A percentile compares a stretch with the other conserved stretches of the same genome.
Evolutionary conservation across 1,140 invertebrate species (phyloP).

Genomic region (Cydia splendana): DNA sequence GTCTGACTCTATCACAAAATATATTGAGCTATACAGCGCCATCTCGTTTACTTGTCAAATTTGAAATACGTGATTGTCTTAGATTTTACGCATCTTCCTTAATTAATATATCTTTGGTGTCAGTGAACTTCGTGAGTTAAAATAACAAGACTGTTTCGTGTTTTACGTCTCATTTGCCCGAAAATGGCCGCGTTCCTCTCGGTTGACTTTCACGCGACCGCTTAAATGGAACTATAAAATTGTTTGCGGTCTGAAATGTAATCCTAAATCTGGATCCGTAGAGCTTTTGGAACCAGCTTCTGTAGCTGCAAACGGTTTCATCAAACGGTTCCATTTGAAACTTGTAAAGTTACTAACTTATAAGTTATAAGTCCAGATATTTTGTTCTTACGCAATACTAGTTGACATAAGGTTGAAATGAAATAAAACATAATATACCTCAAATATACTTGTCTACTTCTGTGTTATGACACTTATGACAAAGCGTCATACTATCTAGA

Average conservation of each 20-base stretch:
- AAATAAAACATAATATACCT: neutral
- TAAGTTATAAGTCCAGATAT: neutral
- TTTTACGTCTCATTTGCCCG: constrained; percentile 25
- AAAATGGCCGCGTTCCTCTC: neutral
- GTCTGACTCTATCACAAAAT: no score
- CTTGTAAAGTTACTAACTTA: neutral
- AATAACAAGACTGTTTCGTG: constrained; percentile 16
- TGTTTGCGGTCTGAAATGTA: constrained; percentile 2
- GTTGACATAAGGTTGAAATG: neutral
- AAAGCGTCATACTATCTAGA: no score
- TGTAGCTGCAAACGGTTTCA: neutral
- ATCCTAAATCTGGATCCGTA: neutral
- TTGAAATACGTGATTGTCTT: no score
- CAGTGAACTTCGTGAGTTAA: neutral
- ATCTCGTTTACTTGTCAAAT: no score
- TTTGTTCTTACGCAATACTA: neutral
- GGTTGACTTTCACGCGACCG: constrained; percentile 23
- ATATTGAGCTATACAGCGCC: no score
- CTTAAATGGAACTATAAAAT: constrained; percentile 16
- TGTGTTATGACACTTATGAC: no score
- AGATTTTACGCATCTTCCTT: no score
- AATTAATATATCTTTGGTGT: neutral
- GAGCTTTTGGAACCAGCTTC: neutral
- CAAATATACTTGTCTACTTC: no score
- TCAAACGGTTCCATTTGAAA: neutral